Percentiles rank a stretch among this genome's conserved stretches.
Evolutionary conservation across 1,140 invertebrate genomes (phyloP).

Genomic region (Drosophila neocordata): DNA sequence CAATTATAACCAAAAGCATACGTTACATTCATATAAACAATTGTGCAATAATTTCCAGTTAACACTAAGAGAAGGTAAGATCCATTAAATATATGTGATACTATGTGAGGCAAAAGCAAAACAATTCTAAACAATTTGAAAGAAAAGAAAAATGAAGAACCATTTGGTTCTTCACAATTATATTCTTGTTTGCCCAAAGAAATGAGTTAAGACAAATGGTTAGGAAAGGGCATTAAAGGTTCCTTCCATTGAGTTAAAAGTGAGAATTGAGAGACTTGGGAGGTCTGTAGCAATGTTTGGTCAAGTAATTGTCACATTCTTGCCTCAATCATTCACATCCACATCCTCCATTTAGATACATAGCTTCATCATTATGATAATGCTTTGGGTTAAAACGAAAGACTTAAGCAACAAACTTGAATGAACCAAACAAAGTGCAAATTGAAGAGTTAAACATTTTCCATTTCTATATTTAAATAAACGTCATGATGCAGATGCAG

Average conservation of each 20-base stretch:
- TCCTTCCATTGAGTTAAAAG: neutral
- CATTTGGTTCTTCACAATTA: too few relatives aligned
- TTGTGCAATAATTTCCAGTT: neutral
- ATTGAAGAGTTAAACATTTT: neutral
- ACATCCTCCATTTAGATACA: neutral
- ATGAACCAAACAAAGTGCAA: conserved; percentile 17
- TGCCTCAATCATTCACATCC: conserved; percentile 6
- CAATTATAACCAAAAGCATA: neutral
- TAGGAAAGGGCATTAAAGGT: neutral
- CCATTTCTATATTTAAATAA: too few relatives aligned
- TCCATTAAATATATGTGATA: neutral
- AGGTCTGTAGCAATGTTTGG: conserved; percentile 1
- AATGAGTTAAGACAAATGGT: neutral
- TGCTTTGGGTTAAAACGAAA: conserved; percentile 32
- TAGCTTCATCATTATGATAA: neutral
- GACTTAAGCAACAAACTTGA: conserved; percentile 67
- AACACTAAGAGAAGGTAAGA: neutral
- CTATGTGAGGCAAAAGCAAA: neutral
- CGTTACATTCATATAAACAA: neutral
- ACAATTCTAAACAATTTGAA: neutral
- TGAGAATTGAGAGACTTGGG: conserved; percentile 5
- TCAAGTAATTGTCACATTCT: conserved; percentile 14
- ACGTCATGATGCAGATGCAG: too few relatives aligned
- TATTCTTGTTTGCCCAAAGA: neutral
- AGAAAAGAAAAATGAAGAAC: too few relatives aligned